A percentile compares a stretch with the other conserved stretches of the same genome.
These are phyloP conservation scores for Tachycineta bicolor DNA, from an alignment of 2,113 vertebrate species.

Conservation along the genomic window DNA sequence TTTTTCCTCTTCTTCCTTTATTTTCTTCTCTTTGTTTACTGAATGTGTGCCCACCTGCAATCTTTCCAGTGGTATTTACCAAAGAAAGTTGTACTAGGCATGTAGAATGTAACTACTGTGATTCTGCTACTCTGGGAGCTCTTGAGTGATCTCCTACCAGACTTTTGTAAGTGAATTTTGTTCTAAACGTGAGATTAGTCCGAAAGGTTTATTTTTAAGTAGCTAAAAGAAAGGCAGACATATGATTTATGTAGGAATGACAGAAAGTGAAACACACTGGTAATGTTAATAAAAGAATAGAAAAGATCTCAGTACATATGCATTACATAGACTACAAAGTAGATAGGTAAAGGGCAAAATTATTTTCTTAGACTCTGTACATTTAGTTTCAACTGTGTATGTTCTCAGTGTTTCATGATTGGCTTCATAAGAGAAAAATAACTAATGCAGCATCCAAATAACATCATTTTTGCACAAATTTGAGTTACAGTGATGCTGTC, in stretches of 20 bases:
- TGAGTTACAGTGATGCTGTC: background rate
- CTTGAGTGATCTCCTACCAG: background rate
- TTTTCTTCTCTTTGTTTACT: background rate
- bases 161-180: background rate
- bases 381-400: background rate
- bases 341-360: background rate
- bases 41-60: background rate
- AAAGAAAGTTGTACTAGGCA: background rate
- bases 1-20: background rate
- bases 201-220: background rate
- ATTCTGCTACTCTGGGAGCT: background rate
- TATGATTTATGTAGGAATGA: background rate
- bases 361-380: background rate
- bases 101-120: background rate
- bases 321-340: background rate
- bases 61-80: background rate
- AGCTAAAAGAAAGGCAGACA: background rate
- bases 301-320: background rate
- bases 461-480: background rate
- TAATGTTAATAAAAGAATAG: background rate
- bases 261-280: background rate
- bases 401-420: background rate
- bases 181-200: background rate
- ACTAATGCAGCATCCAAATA: background rate
- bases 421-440: background rate